Percentiles rank a stretch among this genome's conserved stretches.
Evolutionary conservation across 2,888 invertebrate species (phyloP).

Genomic region (Brenthis hecate): DNA sequence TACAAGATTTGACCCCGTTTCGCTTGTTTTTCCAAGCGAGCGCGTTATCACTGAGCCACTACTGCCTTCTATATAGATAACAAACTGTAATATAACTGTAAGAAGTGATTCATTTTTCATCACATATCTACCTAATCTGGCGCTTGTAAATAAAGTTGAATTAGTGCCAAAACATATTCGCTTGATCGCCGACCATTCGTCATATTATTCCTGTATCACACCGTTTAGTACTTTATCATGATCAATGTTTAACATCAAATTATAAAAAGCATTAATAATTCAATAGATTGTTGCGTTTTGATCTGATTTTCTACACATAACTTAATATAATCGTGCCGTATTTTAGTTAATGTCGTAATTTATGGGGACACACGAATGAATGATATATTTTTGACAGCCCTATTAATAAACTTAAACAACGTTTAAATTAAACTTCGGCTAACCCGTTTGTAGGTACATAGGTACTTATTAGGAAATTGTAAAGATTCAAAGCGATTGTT

Average conservation of each 20-base stretch:
- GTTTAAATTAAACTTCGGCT: slow-evolving; percentile 9
- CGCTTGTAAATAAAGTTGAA: slow-evolving; percentile 35
- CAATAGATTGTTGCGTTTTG: slow-evolving; percentile 25
- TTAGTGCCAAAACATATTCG: slow-evolving; percentile 34
- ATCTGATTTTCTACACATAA: background rate
- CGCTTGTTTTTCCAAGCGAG: too few species aligned
- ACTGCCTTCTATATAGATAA: too few species aligned
- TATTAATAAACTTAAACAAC: slow-evolving; percentile 16
- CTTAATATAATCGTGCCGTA: slow-evolving; percentile 8
- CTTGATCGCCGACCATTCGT: slow-evolving; percentile 32
- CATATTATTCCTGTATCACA: slow-evolving; percentile 36
- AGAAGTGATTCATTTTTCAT: slow-evolving; percentile 11
- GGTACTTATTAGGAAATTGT: background rate
- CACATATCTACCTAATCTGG: slow-evolving; percentile 30
- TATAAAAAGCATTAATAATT: slow-evolving; percentile 35
- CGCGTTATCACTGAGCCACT: too few species aligned
- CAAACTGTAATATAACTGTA: background rate
- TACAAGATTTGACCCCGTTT: too few species aligned
- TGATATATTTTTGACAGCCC: slow-evolving; percentile 11
- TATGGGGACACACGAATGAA: slow-evolving; percentile 4
- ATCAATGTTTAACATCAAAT: slow-evolving; percentile 34
- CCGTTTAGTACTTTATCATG: slow-evolving; percentile 32
- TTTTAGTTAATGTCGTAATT: slow-evolving; percentile 15
- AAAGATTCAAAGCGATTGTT: too few species aligned
- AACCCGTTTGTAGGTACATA: slow-evolving; percentile 4